These are phyloP conservation scores for Sarotherodon lohbergeri DNA, from an alignment of 2,113 vertebrate species.

Conservation along the genomic window DNA sequence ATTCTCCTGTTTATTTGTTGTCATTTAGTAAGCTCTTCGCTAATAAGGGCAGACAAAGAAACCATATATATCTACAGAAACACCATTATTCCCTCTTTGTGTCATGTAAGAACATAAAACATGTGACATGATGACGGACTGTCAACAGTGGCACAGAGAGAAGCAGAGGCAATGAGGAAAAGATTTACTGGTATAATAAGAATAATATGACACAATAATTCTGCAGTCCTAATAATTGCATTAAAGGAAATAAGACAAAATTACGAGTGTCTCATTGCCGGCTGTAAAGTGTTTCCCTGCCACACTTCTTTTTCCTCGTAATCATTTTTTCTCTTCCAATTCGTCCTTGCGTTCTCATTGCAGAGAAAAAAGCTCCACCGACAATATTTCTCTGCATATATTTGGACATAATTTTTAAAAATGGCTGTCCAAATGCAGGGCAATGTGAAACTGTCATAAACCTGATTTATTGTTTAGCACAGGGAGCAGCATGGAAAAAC, in stretches of 20 bases:
- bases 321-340: background rate
- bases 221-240: background rate
- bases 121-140: background rate
- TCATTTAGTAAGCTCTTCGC: background rate
- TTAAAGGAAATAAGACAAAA: background rate
- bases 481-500: background rate
- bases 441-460: background rate
- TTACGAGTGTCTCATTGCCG: background rate
- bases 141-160: background rate
- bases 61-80: background rate
- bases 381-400: background rate
- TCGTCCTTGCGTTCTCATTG: background rate
- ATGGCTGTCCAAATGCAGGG: background rate
- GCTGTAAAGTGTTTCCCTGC: background rate
- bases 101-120: background rate
- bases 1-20: background rate
- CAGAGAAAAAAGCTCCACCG: background rate
- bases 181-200: background rate
- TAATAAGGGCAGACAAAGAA: background rate
- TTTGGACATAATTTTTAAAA: background rate
- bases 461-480: constrained; percentile 4
- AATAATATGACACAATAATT: background rate
- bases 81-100: background rate
- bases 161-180: background rate
- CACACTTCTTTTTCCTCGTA: background rate